These are phyloP conservation scores for Elachura formosa DNA, from an alignment of 2,113 vertebrate species.

Conservation along the genomic window DNA sequence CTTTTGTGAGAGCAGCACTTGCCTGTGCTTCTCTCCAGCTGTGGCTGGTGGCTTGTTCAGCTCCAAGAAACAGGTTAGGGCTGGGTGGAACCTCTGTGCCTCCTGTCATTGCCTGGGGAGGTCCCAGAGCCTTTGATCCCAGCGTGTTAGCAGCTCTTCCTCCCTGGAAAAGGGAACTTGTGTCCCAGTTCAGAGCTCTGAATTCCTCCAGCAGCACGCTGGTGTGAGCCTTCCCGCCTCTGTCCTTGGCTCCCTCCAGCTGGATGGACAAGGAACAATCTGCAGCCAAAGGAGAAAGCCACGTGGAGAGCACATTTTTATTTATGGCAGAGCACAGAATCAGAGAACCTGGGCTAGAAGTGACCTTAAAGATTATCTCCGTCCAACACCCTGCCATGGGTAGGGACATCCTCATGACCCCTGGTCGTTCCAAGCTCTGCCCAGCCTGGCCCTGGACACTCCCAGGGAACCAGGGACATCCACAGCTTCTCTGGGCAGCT, in stretches of 20 bases:
- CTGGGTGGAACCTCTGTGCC: not conserved
- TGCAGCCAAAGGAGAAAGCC: fast-evolving
- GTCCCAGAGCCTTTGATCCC: not conserved
- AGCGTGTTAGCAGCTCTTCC: fast-evolving
- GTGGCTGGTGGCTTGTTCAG: no score
- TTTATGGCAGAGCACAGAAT: not conserved
- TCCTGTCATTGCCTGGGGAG: fast-evolving
- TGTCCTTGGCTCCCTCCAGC: not conserved
- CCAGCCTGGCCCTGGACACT: not conserved
- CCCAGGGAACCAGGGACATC: not conserved
- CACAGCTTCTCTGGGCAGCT: not conserved
- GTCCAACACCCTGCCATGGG: not conserved
- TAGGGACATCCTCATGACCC: not conserved
- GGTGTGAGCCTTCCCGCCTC: fast-evolving
- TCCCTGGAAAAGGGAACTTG: not conserved
- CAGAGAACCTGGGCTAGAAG: no score
- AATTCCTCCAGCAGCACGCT: fast-evolving
- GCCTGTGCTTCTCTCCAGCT: not conserved
- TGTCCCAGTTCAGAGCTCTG: not conserved
- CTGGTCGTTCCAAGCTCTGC: fast-evolving
- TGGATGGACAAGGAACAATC: not conserved
- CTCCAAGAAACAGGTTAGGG: not conserved
- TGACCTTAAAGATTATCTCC: fast-evolving
- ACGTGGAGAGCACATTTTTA: fast-evolving
- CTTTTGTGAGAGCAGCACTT: not conserved